Base-by-base conservation (phyloP, 2,113 vertebrate genomes). In the Taxidea taxus region DNA sequence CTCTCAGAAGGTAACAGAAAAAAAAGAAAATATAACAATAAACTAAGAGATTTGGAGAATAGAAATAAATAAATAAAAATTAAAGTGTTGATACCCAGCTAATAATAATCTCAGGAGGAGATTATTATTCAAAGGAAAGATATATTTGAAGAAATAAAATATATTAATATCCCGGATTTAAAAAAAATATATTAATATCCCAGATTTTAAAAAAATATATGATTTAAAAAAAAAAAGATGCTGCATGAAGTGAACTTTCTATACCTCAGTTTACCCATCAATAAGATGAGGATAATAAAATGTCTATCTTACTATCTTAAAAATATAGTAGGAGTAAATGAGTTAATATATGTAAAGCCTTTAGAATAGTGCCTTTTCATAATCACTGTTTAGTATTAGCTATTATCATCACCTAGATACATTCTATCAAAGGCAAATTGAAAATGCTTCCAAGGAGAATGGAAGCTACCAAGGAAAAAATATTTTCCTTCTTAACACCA, bases 61-160 rank as follows among this genome's bases (percentile, higher is more conserved):
- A 92, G 16, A 92, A 95, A 81, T 70, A 84, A 77, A 87, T 64
- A 87, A 78, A 56, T 27, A 90, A 18, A 92, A 94, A 81, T 77
- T 84, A 74, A 91, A 64, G 1, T 49, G 27, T 3, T 66, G 85
- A 82, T 51, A 82, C 23, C 29, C 12, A 78, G 13, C 51, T 88
- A 87, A 77, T 66, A 81, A 51, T 44, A 82, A 64, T 72, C 23
- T 91, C 54, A 75, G n/a, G n/a, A n/a, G n/a, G n/a, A n/a, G n/a
- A n/a, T n/a, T n/a, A n/a, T n/a, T n/a, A n/a, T n/a, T n/a, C n/a
- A 62, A 90, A 93, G 31, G 23, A 3, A 56, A 90, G 37, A 27
- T 0, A 39, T 16, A 44, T 29, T 75, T 60, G 39, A 90, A 82
- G 14, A 90, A 89, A 87, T 92, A 60, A 90, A 66, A 31, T 75